Conservation (phyloP, 2,113 vertebrate genomes). For the Melanerpes formicivorus region DNA sequence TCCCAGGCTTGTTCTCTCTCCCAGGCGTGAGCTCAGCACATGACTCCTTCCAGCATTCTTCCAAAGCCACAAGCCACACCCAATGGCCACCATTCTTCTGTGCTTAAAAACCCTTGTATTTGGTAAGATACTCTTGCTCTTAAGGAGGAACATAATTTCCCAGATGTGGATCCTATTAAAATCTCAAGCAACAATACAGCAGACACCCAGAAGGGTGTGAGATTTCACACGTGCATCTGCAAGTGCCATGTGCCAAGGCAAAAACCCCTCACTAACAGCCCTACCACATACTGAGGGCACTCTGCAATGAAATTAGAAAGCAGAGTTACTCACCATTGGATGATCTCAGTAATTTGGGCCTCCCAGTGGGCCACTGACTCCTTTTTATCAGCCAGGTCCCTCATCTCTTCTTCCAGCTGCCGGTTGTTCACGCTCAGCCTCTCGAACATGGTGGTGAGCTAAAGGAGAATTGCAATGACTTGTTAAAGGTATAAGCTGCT, state of each 20-base stretch:
- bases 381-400: constrained; percentile 94
- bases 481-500: not conserved
- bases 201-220: not conserved
- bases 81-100: not conserved
- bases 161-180: not conserved
- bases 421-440: constrained; percentile 84
- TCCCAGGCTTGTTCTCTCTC: not conserved
- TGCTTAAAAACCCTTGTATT: not conserved
- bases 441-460: constrained; percentile 88
- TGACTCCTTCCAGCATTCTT: constrained; percentile 31
- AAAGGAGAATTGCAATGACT: constrained; percentile 44
- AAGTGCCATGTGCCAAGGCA: not conserved
- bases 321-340: constrained; percentile 90
- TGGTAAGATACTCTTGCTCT: constrained; percentile 17
- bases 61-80: constrained; percentile 32
- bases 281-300: not conserved
- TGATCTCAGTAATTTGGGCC: constrained; percentile 98
- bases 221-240: not conserved
- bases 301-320: not conserved
- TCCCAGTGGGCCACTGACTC: constrained; percentile 98
- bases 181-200: not conserved
- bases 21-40: not conserved
- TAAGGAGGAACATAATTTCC: constrained; percentile 28
- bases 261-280: not conserved
- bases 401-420: constrained; percentile 94